Percentiles rank a stretch among this genome's conserved stretches.
phyloP scores from a whole-genome alignment of 2,113 vertebrate species.

The Tapirus terrestris region DNA sequence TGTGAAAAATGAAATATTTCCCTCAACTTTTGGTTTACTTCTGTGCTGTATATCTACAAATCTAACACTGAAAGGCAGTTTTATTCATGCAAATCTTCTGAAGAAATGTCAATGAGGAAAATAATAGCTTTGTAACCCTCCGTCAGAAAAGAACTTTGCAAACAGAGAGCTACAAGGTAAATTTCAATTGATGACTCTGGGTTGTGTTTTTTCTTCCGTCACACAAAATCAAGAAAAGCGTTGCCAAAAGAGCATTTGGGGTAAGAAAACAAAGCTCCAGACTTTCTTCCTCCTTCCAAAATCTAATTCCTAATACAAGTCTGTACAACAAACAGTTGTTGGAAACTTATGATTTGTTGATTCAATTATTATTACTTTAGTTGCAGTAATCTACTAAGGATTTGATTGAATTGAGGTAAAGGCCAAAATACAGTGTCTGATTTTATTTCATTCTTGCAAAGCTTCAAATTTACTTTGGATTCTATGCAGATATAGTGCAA shows the following conservation, averaged over 20 bases:
- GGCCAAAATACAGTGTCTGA: background rate
- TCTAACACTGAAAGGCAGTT: background rate
- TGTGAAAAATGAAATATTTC: background rate
- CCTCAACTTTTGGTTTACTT: background rate
- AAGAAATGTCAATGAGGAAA: slow-evolving; percentile 50
- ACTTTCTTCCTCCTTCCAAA: background rate
- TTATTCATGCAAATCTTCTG: background rate
- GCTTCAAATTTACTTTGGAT: background rate
- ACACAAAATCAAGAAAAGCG: background rate
- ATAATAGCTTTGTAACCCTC: background rate
- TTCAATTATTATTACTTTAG: background rate
- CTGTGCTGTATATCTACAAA: background rate
- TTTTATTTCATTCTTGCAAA: background rate
- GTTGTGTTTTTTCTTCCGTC: background rate
- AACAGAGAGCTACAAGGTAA: slow-evolving; percentile 26
- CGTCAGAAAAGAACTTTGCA: background rate
- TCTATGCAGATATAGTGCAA: background rate
- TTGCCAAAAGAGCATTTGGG: background rate
- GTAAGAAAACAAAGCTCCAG: background rate
- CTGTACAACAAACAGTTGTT: background rate
- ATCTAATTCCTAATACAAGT: background rate
- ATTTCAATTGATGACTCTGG: slow-evolving; percentile 23
- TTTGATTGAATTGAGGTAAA: background rate
- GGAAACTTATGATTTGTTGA: background rate
- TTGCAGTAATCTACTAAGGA: background rate